A percentile compares a stretch with the other conserved stretches of the same genome.
phyloP scores from a whole-genome alignment of 2,113 vertebrate species.

The Ageneiosus marmoratus region DNA sequence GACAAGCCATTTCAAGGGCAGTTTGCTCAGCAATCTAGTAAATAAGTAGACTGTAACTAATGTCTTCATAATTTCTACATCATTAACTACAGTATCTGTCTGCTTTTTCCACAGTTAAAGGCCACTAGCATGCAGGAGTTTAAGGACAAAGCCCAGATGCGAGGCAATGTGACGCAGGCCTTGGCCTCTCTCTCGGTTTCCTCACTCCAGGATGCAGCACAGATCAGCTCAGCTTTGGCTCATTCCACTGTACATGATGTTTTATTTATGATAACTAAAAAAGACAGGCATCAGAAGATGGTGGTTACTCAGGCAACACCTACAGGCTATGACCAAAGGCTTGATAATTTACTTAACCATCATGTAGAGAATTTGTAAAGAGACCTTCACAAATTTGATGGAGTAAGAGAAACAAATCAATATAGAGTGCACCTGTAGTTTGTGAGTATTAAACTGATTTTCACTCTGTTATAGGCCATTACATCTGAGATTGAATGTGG shows the following conservation, averaged over 20 bases:
- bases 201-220: conserved; percentile 68
- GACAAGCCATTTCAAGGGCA: neutral
- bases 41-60: neutral
- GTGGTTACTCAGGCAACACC: neutral
- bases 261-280: conserved; percentile 20
- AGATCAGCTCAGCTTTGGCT: conserved; percentile 73
- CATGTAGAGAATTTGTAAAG: too few relatives aligned
- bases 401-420: neutral
- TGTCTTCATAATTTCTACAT: neutral
- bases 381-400: neutral
- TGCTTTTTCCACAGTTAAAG: conserved; percentile 57
- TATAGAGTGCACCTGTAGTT: neutral
- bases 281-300: neutral
- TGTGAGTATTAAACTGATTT: neutral
- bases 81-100: neutral
- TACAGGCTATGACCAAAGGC: conserved; percentile 8
- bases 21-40: neutral
- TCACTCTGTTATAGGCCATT: conserved; percentile 60
- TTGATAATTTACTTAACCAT: neutral
- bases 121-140: conserved; percentile 51
- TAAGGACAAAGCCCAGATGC: conserved; percentile 62
- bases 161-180: conserved; percentile 64
- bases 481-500: conserved; percentile 60
- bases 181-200: conserved; percentile 70
- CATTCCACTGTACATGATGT: conserved; percentile 66